Evolutionary conservation across 1,140 invertebrate species (phyloP), one percentile per base, ranked within the genome.

Genomic region (Coenobita brevimanus): DNA sequence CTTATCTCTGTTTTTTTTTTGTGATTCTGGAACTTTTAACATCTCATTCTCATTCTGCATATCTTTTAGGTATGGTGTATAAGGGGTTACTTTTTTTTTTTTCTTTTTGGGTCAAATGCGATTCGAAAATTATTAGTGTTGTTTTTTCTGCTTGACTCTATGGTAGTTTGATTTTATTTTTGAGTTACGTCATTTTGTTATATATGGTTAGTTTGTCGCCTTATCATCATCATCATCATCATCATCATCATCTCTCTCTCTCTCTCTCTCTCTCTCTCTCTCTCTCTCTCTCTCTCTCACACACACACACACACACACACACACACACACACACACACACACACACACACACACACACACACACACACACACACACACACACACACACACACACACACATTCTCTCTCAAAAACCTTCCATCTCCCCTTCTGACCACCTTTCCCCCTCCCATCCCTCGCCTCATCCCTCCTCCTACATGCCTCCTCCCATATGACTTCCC

Each of bases 401-500:
- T 10, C 27, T 27, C 36, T 36, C 24, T 36, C 24, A 1, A 3
- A 13, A 17, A 10, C 38, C 73, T 15, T 27, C 67, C 24, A 2
- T 36, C 24, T 10, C 10, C 24, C 67, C 67, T 6, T 27, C 67
- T 10, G 21, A 2, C 24, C 1, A 2, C 73, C 46, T 50, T 50
- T 17, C 17, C 46, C 46, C 46, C 17, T 50, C 46, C 46, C 46
- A 8, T 17, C 46, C 17, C 46, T 50, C 46, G 6, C 46, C 46
- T 50, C 46, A 6, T 17, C 17, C 17, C 46, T 17, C 46, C 17
- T 50, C 46, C 30, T n/a, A 86, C 62, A 80, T 76, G 62, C 62
- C 60, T 80, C n/a, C 30, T 36, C 41, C 78, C 41, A 46, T 78
- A 69, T 86, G 41, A 79, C n/a, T 62, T 50, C 41, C 43, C 75